Conservation (phyloP, 2,113 vertebrate genomes). For the Centrocercus urophasianus region DNA sequence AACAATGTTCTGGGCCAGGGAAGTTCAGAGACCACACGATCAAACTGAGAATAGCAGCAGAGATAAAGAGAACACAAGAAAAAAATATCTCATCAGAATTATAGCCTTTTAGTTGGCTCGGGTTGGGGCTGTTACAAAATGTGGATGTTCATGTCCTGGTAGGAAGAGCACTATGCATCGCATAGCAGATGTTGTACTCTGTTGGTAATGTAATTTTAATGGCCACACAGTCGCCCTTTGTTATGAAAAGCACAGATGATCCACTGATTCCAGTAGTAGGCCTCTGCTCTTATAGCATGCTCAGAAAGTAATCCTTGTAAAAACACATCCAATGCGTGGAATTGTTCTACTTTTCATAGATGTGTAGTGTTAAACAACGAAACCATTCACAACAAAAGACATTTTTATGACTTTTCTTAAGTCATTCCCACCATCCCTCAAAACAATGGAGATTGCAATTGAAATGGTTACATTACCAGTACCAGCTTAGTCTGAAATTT, state of each 20-base stretch:
- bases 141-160: accelerated
- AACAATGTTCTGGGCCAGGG: not conserved
- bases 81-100: not conserved
- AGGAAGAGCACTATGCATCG: accelerated
- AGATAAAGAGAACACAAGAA: not conserved
- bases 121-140: not conserved
- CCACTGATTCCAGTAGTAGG: constrained; percentile 22
- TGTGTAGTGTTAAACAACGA: constrained; percentile 36
- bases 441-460: not conserved
- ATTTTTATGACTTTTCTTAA: constrained; percentile 6
- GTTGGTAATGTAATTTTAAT: not conserved
- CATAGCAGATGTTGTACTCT: not conserved
- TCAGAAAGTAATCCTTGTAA: constrained; percentile 39
- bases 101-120: not conserved
- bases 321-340: not conserved
- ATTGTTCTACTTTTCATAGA: constrained; percentile 30
- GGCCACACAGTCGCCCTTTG: constrained; percentile 22
- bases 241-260: constrained; percentile 21
- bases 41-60: not conserved
- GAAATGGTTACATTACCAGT: not conserved
- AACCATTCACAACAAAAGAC: constrained; percentile 37
- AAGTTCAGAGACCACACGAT: not conserved
- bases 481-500: not conserved
- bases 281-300: constrained; percentile 18
- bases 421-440: not conserved